phyloP scores from a whole-genome alignment of 2,113 vertebrate species.

The Neotragus moschatus region DNA sequence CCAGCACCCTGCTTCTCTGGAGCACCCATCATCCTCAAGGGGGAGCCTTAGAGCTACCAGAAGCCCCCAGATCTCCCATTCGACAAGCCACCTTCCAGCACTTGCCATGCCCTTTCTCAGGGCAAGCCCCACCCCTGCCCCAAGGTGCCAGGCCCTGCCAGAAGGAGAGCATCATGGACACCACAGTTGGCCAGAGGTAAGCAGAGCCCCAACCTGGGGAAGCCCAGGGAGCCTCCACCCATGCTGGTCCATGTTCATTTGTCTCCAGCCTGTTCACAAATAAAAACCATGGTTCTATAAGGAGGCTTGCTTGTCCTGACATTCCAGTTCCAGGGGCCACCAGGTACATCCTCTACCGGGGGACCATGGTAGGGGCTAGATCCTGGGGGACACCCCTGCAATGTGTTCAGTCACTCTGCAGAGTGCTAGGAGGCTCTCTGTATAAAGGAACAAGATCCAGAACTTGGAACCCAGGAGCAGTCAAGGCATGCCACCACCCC shows the following conservation, averaged over 20 bases:
- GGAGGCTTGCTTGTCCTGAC: neutral
- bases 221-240: neutral
- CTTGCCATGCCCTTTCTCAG: neutral
- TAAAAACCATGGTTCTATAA: neutral
- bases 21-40: conserved; percentile 36
- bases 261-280: neutral
- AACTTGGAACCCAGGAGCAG: neutral
- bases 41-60: neutral
- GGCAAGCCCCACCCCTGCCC: neutral
- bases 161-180: neutral
- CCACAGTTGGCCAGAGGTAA: neutral
- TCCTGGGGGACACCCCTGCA: neutral
- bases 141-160: neutral
- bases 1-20: conserved; percentile 47
- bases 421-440: neutral
- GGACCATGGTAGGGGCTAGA: neutral
- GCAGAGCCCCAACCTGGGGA: neutral
- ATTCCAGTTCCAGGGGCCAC: neutral
- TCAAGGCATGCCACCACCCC: neutral
- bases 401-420: neutral
- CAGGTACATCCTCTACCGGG: neutral
- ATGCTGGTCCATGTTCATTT: neutral
- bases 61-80: neutral
- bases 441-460: neutral
- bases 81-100: neutral